Evolutionary conservation across 2,113 vertebrate genomes (phyloP).

Genomic region (Lampris incognitus): DNA sequence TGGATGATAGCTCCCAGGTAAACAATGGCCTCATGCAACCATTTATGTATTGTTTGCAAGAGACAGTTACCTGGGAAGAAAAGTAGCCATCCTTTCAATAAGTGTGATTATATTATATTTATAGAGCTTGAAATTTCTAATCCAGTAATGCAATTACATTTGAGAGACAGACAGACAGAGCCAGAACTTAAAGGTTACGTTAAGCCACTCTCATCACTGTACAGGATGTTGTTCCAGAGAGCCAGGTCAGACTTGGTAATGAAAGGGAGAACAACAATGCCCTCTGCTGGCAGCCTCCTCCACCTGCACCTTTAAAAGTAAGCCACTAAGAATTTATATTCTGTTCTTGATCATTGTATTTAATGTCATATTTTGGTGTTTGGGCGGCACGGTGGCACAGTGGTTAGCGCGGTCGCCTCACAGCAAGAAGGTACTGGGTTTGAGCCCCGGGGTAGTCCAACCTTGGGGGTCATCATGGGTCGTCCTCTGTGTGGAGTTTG

Average conservation of each 20-base stretch:
- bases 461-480: too few species aligned
- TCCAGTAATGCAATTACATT: neutral
- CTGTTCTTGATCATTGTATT: too few species aligned
- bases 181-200: neutral
- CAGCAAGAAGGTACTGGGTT: too few species aligned
- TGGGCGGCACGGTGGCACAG: too few species aligned
- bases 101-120: neutral
- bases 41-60: neutral
- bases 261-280: constrained; percentile 66
- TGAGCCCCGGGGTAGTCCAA: too few species aligned
- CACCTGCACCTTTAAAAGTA: constrained; percentile 50
- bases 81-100: neutral
- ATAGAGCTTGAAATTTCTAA: neutral
- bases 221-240: constrained; percentile 90
- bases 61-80: neutral
- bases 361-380: too few species aligned
- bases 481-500: too few species aligned
- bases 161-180: too few species aligned
- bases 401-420: too few species aligned
- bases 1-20: constrained; percentile 92
- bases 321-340: neutral
- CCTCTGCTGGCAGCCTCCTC: constrained; percentile 43
- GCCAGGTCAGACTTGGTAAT: constrained; percentile 77
- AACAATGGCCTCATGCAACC: neutral
- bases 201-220: neutral